Evolutionary conservation across 2,888 invertebrate genomes (phyloP).

Genomic region (Euclidia mi): DNA sequence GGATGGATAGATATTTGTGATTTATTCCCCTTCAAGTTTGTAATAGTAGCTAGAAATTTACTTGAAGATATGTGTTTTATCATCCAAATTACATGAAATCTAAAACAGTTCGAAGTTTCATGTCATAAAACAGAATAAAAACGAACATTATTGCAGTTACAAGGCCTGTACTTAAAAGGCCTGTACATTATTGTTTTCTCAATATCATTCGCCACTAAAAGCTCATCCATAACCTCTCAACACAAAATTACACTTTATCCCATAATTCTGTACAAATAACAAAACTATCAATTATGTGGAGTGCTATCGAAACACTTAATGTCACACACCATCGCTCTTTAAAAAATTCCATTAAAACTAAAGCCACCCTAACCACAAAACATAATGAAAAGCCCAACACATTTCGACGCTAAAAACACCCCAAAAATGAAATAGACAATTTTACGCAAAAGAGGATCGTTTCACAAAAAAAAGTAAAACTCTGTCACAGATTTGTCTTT

Average conservation of each 20-base stretch:
- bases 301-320: slow-evolving; percentile 60
- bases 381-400: slow-evolving; percentile 65
- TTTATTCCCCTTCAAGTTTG: too few relatives aligned
- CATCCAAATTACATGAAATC: too few relatives aligned
- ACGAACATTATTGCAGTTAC: too few relatives aligned
- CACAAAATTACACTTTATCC: slow-evolving; percentile 34
- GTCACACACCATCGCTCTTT: slow-evolving; percentile 54
- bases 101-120: too few relatives aligned
- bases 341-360: slow-evolving; percentile 60
- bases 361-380: slow-evolving; percentile 56
- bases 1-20: too few relatives aligned
- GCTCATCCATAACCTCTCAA: too few relatives aligned
- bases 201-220: slow-evolving; percentile 1
- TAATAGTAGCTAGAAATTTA: too few relatives aligned
- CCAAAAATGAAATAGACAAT: slow-evolving; percentile 51
- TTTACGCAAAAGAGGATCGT: slow-evolving; percentile 69
- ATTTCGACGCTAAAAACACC: slow-evolving; percentile 58
- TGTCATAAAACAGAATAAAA: too few relatives aligned
- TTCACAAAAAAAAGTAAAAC: slow-evolving; percentile 22
- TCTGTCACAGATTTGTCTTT: slow-evolving; percentile 47
- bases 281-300: slow-evolving; percentile 67
- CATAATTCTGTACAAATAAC: slow-evolving; percentile 31
- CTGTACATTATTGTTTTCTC: too few relatives aligned
- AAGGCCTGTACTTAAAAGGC: too few relatives aligned
- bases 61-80: too few relatives aligned